Evolutionary conservation across 2,113 vertebrate genomes (phyloP), one percentile per base, ranked within the genome.

Genomic region (Mola mola): DNA sequence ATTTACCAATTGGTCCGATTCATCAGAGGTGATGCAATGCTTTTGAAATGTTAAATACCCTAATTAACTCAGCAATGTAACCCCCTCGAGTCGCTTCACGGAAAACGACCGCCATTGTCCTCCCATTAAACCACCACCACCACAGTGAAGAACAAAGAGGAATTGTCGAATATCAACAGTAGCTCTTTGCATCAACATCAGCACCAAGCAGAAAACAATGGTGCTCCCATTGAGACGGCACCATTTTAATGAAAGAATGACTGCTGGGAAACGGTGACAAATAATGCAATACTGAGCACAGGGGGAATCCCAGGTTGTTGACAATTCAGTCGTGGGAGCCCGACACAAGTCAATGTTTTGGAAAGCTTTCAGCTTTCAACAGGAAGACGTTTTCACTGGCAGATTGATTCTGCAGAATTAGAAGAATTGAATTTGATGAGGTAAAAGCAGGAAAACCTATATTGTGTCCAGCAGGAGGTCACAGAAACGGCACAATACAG

Each of bases 151-250:
- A 42, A 49, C 50, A 34, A 25, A 17, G 19, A 10, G 21, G 33
- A 13, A 10, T 60, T 20, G 41, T 61, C 21, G 47, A 21, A 16
- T 15, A 26, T 41, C 16, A 51, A 7, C 48, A 3, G 44, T 40
- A 17, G 16, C 31, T 52, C 38, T 34, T 20, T 36, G 22, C 71
- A 52, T 33, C 3, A 25, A 47, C 51, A 26, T 50, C 47, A 38
- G 57, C 31, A 29, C n/a, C n/a, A n/a, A 6, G 8, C 1, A 46
- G 29, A 37, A 64, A 52, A 83, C 72, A 83, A 75, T 65, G 41
- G 59, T 16, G 28, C 56, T 24, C 63, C 43, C 8, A 6, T 19
- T 29, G 34, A 59, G 47, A 74, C 68, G 44, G 53, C 38, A 37
- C 1, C n/a, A 15, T 15, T 22, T 56, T 42, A 46, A 59, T 47